These are phyloP conservation scores for Pristionchus arcanus DNA, from an alignment of 2,888 invertebrate species.

Conservation along the genomic window DNA sequence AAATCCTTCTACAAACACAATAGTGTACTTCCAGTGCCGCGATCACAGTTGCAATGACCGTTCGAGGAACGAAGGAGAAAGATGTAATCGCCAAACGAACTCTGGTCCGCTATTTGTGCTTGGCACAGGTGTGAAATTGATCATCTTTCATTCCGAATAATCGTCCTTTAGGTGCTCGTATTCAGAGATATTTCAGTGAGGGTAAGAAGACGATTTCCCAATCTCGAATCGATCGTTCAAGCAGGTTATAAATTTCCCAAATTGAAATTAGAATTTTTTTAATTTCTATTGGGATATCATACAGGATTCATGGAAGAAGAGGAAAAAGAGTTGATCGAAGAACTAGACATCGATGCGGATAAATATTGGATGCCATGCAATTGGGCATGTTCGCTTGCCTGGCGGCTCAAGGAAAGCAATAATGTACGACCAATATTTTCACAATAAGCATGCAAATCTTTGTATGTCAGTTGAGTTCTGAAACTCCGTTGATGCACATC, in stretches of 20 bases:
- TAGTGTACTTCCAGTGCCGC: not conserved
- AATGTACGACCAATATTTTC: not conserved
- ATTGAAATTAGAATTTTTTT: not conserved
- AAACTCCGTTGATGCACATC: conserved; percentile 23
- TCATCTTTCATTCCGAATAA: not conserved
- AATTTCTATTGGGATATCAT: not conserved
- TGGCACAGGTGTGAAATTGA: conserved; percentile 64
- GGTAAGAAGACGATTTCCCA: conserved; percentile 62
- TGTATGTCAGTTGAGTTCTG: not conserved
- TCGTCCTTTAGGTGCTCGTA: conserved; percentile 57
- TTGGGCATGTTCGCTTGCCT: conserved; percentile 67
- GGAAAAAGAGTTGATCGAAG: conserved; percentile 64
- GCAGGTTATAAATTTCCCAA: conserved; percentile 57
- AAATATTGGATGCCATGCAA: conserved; percentile 77
- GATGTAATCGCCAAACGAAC: conserved; percentile 60
- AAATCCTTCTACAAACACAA: too few relatives aligned
- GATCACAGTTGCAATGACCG: not conserved
- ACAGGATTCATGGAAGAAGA: conserved; percentile 73
- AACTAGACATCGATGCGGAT: conserved; percentile 60
- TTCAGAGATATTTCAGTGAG: conserved; percentile 62
- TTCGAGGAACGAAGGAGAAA: conserved; percentile 59
- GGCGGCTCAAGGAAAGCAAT: conserved; percentile 43
- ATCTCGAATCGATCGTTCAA: conserved; percentile 60
- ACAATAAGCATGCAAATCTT: not conserved
- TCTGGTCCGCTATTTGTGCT: conserved; percentile 68